Percentiles rank a stretch among this genome's conserved stretches.
phyloP scores from a whole-genome alignment of 2,888 invertebrate species.

The Lepidochrysops patricia region DNA sequence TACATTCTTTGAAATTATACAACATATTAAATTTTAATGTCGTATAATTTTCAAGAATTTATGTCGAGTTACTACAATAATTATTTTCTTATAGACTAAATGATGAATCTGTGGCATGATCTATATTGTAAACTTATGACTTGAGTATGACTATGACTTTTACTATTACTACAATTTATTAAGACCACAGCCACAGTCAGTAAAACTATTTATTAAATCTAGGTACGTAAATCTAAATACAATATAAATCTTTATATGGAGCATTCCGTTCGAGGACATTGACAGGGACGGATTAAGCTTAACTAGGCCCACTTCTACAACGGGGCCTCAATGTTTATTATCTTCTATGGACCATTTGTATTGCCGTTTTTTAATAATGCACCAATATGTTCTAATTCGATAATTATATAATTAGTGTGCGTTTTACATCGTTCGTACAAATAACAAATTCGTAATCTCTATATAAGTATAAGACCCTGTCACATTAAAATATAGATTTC shows the following conservation, averaged over 20 bases:
- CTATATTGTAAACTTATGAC: not conserved
- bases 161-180: constrained; percentile 36
- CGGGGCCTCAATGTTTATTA: not conserved
- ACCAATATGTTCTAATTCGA: not conserved
- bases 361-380: not conserved
- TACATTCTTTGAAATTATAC: no score
- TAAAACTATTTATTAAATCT: constrained; percentile 27
- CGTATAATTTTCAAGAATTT: not conserved
- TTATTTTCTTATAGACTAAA: not conserved
- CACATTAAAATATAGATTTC: not conserved
- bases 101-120: constrained; percentile 6
- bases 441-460: no score
- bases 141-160: constrained; percentile 48
- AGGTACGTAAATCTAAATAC: not conserved
- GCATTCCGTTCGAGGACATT: not conserved
- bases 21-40: no score
- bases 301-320: not conserved
- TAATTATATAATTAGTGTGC: no score
- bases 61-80: not conserved
- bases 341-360: not conserved
- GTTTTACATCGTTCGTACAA: no score
- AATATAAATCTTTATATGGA: not conserved
- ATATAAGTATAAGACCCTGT: not conserved
- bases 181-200: constrained; percentile 59
- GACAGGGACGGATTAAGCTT: constrained; percentile 5